A percentile compares a stretch with the other conserved stretches of the same genome.
These are phyloP conservation scores for Euura lappo DNA, from an alignment of 1,140 invertebrate species.

Conservation along the genomic window DNA sequence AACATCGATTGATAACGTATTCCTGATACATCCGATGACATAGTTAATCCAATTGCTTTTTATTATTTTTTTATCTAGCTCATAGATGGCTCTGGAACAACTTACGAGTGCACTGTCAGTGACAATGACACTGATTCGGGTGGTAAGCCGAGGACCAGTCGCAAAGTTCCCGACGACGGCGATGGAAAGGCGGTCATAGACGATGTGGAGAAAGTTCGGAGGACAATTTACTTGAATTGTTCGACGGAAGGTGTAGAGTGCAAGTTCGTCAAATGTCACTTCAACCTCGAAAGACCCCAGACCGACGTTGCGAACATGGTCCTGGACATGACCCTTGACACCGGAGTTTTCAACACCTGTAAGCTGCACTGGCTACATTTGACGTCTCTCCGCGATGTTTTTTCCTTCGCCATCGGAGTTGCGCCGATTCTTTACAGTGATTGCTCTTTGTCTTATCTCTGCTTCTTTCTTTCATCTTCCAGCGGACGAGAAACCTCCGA, in stretches of 20 bases:
- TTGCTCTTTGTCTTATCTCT: neutral
- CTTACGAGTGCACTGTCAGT: neutral
- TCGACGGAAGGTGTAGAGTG: constrained; percentile 30
- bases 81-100: neutral
- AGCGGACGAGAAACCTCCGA: neutral
- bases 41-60: too few relatives aligned
- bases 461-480: neutral
- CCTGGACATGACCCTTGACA: constrained; percentile 32
- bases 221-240: constrained; percentile 33
- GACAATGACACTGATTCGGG: neutral
- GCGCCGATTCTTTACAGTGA: too few relatives aligned
- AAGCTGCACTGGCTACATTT: neutral
- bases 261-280: constrained; percentile 28
- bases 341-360: constrained; percentile 12
- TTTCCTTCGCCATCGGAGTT: neutral
- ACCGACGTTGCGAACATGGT: constrained; percentile 34
- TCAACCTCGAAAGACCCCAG: constrained; percentile 29
- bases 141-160: too few relatives aligned
- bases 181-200: constrained; percentile 1
- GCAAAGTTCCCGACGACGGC: too few relatives aligned
- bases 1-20: neutral
- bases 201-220: too few relatives aligned
- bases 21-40: too few relatives aligned
- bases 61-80: neutral
- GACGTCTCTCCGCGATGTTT: neutral